These are phyloP conservation scores for Isoperla grammatica DNA, from an alignment of 2,888 invertebrate species.

Conservation along the genomic window DNA sequence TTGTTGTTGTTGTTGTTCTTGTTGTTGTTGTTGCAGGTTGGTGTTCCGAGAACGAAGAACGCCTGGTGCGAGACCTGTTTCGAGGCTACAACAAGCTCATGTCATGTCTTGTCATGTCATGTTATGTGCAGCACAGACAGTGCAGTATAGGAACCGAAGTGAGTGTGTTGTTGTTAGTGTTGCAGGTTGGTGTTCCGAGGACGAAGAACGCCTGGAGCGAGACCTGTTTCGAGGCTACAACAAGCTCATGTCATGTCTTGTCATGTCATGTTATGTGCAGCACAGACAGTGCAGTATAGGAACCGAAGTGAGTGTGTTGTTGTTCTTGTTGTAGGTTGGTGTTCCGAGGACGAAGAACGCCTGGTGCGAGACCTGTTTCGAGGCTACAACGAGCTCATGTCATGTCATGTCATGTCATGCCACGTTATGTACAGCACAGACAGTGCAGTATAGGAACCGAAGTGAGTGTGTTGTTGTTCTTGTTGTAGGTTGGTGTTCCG, in stretches of 20 bases:
- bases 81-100: conserved; percentile 98
- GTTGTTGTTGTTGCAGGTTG: conserved; percentile 43
- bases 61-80: conserved; percentile 91
- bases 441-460: too few relatives aligned
- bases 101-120: too few relatives aligned
- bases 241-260: too few relatives aligned
- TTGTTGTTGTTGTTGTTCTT: conserved; percentile 32
- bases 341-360: conserved; percentile 95
- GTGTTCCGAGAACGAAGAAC: conserved; percentile 95
- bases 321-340: conserved; percentile 47
- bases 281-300: too few relatives aligned
- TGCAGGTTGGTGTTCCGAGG: conserved; percentile 75
- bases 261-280: too few relatives aligned
- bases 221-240: conserved; percentile 97
- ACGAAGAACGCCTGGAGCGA: conserved; percentile 92
- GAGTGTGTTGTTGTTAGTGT: conserved; percentile 25
- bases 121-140: too few relatives aligned
- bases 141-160: too few relatives aligned
- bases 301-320: too few relatives aligned
- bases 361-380: conserved; percentile 93
- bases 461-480: conserved; percentile 21
- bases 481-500: conserved; percentile 64
- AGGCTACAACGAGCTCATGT: conserved; percentile 98
- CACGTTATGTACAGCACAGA: too few relatives aligned
- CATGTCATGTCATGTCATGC: too few relatives aligned